Evolutionary conservation across 2,888 invertebrate species (phyloP), one percentile per base, ranked within the genome.

Genomic region (Agrochola lychnidis): DNA sequence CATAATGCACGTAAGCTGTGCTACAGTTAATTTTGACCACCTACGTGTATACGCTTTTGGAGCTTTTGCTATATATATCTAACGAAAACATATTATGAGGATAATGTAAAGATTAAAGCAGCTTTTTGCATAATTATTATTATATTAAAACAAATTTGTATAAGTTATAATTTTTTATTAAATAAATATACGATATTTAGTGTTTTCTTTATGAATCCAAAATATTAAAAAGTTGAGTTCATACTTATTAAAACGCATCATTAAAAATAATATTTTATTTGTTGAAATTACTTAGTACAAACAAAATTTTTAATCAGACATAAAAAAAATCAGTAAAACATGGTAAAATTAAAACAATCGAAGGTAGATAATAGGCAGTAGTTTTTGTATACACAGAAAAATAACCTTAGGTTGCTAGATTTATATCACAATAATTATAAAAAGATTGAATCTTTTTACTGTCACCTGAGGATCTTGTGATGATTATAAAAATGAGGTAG

Each of bases 121-220:
- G 96, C 96, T 96, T 96, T 94, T 93, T 94, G 96, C 96, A 92
- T 91, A 91, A 92, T 91, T 91, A 92, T 91, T 90, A 90, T 90
- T 91, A 67, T 92, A 92, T 92, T 92, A 90, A 91, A 93, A 90
- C 88, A 91, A 90, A 91, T 89, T 90, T 92, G 91, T 93, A 92
- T 92, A 93, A 93, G 91, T 93, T 94, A 93, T 93, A 91, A 93
- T 94, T 94, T 62, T 94, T 94, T 94, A 94, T 91, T 94, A 93
- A 96, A 95, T 94, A 93, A 94, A 95, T 92, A 89, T 89, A 89
- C 89, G 89, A 89, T 75, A 85, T 82, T 79, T 79, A 80, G 78
- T 76, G 84, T 91, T 93, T 92, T 87, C 87, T 93, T 92, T 90
- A 62, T 14, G 25, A 36, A 70, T 72, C 79, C 81, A 83, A 76